Evolutionary conservation across 2,797 vertebrate genomes (phyloP), one percentile per base, ranked within the genome.

Genomic region (Halcyon chelicuti): DNA sequence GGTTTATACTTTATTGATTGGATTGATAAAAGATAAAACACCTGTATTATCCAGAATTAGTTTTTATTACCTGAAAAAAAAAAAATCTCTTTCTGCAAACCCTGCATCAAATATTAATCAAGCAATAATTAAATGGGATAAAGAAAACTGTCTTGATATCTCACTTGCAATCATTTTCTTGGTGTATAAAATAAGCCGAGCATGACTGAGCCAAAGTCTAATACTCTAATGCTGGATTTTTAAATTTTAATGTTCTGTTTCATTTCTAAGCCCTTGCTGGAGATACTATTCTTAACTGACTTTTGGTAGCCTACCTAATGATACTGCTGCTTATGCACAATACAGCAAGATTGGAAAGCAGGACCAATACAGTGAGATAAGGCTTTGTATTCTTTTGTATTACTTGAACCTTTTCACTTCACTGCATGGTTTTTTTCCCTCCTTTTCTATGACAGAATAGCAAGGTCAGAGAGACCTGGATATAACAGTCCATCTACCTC

Each of bases 1-100:
- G 49, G 35, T 83, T 79, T 85, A 72, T 90, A 78, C 80, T 93
- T 93, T 93, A 89, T 77, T 93, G 94, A 94, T 49, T 87, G 76
- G 94, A 94, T 49, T 87, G 76, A 33, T 67, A 74, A 72, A 87
- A 75, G 78, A 39, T 67, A 74, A 74, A 91, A 75, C 16, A 83
- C 63, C 40, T 78, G 22, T 70, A 80, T 90, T 80, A 72, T 46
- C 51, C 67, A 63, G 93, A 94, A 87, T 68, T 46, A 75, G 49
- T 21, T 88, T 81, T 67, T 70, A 46, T 12, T 74, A 33, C 39
- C 42, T 63, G 79, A 40, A 79, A 44, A 68, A 67, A 31, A 28
- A 58, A n/a, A 35, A 22, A 33, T 3, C 4, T 70, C 42, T 66
- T 80, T 62, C 76, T 75, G 28, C 58, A 72, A 85, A 76, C 10